Conservation (phyloP, 2,113 vertebrate genomes). For the Pachycephala philippinensis region DNA sequence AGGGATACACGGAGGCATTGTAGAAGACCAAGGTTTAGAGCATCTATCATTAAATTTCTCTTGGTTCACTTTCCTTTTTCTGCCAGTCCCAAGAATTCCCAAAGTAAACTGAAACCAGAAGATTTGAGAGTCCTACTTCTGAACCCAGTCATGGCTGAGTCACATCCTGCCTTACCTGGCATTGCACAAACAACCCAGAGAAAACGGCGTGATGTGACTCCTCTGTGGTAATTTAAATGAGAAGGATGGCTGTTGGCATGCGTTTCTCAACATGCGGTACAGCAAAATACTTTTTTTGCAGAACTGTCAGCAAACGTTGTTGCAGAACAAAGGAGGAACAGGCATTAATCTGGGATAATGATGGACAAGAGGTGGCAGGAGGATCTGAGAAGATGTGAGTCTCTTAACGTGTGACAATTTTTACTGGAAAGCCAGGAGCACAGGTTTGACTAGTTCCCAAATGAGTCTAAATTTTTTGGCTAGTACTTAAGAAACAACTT, state of each 20-base stretch:
- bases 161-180: constrained; percentile 60
- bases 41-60: not conserved
- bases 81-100: not conserved
- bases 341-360: constrained; percentile 21
- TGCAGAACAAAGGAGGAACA: constrained; percentile 15
- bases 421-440: constrained; percentile 26
- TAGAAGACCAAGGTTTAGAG: not conserved
- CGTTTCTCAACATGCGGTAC: not conserved
- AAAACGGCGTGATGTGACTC: not conserved
- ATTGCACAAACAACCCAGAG: constrained; percentile 14
- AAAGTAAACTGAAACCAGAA: not conserved
- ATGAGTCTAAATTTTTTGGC: not conserved
- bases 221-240: not conserved
- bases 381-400: not conserved
- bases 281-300: not conserved
- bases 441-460: constrained; percentile 45
- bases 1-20: fast-evolving
- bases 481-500: not conserved
- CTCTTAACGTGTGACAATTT: constrained; percentile 23
- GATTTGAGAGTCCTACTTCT: not conserved
- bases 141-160: constrained; percentile 21
- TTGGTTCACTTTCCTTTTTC: not conserved
- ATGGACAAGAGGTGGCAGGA: not conserved
- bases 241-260: not conserved
- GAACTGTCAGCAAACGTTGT: not conserved